Evolutionary conservation across 2,888 invertebrate genomes (phyloP), one percentile per base, ranked within the genome.

Genomic region (Polydesmus complanatus): DNA sequence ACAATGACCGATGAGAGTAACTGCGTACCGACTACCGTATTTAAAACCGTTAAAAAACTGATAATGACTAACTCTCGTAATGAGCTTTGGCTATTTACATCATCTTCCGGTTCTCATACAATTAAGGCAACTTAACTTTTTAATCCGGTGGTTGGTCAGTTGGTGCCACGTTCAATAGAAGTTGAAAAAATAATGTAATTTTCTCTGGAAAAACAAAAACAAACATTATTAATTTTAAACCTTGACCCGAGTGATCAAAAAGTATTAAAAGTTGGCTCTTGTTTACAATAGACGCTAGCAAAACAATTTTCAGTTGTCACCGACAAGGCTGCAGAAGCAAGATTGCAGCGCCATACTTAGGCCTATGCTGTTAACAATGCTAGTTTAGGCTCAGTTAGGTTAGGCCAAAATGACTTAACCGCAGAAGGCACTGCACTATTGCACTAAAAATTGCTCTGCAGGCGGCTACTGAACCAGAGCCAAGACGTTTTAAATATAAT

Each of bases 81-180:
- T 37, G 37, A 37, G 37, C 37, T 37, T 37, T 37, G 37, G 5
- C 37, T 37, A 37, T 37, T 37, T 37, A 37, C 37, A 37, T 37
- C n/a, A n/a, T n/a, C n/a, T 37, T 37, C 14, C 37, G 14, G 14
- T 5, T 8, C 8, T 37, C 37, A 5, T 8, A 37, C 14, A 8
- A 37, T 8, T 37, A 37, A 37, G 37, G 37, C 37, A 37, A 37
- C 37, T 37, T 8, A 37, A 37, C 14, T 37, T 37, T 56, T 67
- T 65, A 67, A 54, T 67, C 67, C 2, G 66, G 65, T 8, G 65
- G 61, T 22, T 66, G 62, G 27, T 64, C 64, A 63, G 91, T 91
- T 69, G 92, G 91, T 69, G 90, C 91, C 72, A 92, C 91, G 76
- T 92, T 89, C 73, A 92, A 79, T 71, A 86, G 79, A 80, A 90